phyloP scores from a whole-genome alignment of 2,797 vertebrate species.

The Psittacula derbiana region DNA sequence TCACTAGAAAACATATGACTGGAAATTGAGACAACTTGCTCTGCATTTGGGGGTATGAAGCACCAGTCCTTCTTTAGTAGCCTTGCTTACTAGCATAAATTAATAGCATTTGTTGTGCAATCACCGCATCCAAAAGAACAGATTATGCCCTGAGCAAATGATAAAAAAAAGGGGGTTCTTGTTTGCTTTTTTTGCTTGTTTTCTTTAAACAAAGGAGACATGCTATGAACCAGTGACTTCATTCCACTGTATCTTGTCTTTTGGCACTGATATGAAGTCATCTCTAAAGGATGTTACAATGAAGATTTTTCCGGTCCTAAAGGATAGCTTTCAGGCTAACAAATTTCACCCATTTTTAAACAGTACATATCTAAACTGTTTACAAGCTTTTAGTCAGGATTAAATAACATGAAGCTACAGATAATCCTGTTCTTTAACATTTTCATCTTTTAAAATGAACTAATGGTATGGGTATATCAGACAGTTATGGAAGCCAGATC shows the following conservation, averaged over 20 bases:
- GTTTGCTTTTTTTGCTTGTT: neutral
- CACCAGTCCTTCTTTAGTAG: neutral
- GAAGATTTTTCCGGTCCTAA: neutral
- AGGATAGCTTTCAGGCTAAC: neutral
- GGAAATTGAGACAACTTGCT: neutral
- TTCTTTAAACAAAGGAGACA: conserved; percentile 27
- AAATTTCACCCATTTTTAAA: neutral
- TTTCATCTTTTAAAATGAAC: neutral
- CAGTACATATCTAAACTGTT: neutral
- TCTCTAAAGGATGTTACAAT: neutral
- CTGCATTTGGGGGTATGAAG: neutral
- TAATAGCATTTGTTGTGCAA: neutral
- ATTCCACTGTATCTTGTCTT: neutral
- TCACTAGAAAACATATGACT: neutral
- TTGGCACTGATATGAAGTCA: neutral
- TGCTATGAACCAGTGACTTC: neutral
- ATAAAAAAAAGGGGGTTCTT: conserved; percentile 6
- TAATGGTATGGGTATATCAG: neutral
- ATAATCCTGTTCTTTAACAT: neutral
- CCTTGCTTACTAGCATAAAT: neutral
- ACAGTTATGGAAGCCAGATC: neutral
- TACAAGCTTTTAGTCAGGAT: neutral
- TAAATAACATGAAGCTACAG: neutral
- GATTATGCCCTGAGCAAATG: neutral
- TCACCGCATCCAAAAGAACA: neutral